phyloP scores from a whole-genome alignment of 2,888 invertebrate genomes.

The Mythimna pallens region DNA sequence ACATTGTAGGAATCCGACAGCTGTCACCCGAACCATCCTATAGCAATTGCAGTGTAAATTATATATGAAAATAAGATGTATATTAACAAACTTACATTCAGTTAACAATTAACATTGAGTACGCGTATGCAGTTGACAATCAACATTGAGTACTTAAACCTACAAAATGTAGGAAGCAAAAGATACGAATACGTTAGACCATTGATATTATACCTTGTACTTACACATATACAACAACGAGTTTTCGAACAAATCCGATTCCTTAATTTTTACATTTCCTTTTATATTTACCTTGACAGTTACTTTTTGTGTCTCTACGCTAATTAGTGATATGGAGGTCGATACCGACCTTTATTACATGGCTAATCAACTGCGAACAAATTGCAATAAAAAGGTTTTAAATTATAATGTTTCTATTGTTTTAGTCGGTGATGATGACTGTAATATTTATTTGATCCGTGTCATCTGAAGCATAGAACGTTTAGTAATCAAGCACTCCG shows the following conservation, averaged over 20 bases:
- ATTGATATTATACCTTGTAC: neutral
- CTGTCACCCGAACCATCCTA: too few relatives aligned
- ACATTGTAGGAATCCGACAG: too few relatives aligned
- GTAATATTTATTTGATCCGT: neutral
- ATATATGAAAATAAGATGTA: neutral
- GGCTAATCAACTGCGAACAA: conserved; percentile 85
- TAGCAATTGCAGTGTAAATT: too few relatives aligned
- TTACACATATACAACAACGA: conserved; percentile 20
- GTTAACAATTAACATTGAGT: neutral
- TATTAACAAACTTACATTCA: neutral
- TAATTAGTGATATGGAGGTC: conserved; percentile 79
- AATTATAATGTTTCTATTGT: conserved; percentile 42
- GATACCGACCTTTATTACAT: conserved; percentile 82
- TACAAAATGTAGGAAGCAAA: conserved; percentile 41
- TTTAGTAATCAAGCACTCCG: neutral
- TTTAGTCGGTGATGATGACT: conserved; percentile 35
- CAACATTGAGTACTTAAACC: conserved; percentile 11
- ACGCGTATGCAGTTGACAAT: conserved; percentile 1
- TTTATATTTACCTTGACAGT: conserved; percentile 79
- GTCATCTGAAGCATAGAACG: conserved; percentile 16
- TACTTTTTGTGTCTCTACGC: conserved; percentile 75
- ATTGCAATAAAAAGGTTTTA: conserved; percentile 64
- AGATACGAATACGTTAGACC: conserved; percentile 36
- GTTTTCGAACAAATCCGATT: conserved; percentile 56
- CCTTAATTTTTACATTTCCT: conserved; percentile 71